These are phyloP conservation scores for Lamproptera curius DNA, from an alignment of 2,888 invertebrate species.

Conservation along the genomic window DNA sequence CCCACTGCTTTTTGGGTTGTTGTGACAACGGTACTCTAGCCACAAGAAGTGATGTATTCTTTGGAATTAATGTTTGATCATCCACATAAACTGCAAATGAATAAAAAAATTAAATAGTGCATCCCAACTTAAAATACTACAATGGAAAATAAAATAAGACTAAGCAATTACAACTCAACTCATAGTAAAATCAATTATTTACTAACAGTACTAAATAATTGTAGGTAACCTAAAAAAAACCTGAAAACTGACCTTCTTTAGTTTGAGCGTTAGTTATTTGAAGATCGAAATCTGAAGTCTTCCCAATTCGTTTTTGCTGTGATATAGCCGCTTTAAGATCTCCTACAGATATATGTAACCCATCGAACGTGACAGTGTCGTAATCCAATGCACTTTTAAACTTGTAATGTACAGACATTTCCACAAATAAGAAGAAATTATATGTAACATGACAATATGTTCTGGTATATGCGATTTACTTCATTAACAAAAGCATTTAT, in stretches of 20 bases:
- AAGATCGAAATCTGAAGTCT: conserved; percentile 96
- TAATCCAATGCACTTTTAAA: conserved; percentile 98
- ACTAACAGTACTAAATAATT: no score
- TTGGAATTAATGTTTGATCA: conserved; percentile 94
- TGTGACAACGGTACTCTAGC: conserved; percentile 92
- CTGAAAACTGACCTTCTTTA: conserved; percentile 87
- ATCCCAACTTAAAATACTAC: no score
- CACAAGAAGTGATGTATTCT: conserved; percentile 97
- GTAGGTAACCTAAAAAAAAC: background rate
- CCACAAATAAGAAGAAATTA: conserved; percentile 36
- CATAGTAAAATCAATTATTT: no score
- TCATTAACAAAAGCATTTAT: conserved; percentile 7
- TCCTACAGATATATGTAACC: conserved; percentile 95
- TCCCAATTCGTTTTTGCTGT: conserved; percentile 96
- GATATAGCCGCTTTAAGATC: conserved; percentile 97
- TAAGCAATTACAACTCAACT: no score
- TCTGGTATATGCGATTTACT: conserved; percentile 22
- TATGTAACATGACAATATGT: conserved; percentile 44
- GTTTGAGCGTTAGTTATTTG: conserved; percentile 98
- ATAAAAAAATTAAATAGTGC: no score
- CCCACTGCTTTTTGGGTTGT: conserved; percentile 88
- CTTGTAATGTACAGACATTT: conserved; percentile 98
- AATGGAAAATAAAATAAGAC: no score
- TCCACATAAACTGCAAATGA: conserved; percentile 89
- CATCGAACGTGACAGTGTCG: conserved; percentile 98